Evolutionary conservation across 1,140 invertebrate species (phyloP), one percentile per base, ranked within the genome.

Genomic region (Propsilocerus akamusi): DNA sequence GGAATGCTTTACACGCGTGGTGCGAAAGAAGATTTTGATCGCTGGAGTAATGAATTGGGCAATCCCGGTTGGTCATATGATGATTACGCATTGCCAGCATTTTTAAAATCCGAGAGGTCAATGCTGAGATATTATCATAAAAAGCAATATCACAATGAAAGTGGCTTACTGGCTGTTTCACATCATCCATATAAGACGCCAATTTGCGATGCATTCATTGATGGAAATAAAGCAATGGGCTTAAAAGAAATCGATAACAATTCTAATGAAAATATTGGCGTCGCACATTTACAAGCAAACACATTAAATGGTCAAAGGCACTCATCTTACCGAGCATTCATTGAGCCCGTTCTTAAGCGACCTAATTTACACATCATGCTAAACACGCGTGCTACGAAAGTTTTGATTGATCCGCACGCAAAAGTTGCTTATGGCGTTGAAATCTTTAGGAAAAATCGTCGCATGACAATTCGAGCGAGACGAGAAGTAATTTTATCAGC

Each of bases 1-100:
- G 86, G 78, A 48, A 88, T 92, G 84, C 80, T 89, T n/a, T 91
- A 92, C 61, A 80, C 86, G 1, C 71, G 90, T 28, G 90, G 89
- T 0, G 78, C 86, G 66, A 71, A 71, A 3, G 62, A 63, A 11
- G 84, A 90, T 56, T 90, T 81, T 64, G 79, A 90, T 60, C 60
- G 73, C 20, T 89, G 86, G 76, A 80, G 76, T 2, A 68, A 68
- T 28, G 67, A 67, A 3, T 69, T 74, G 6, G 83, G 83, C 0
- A 78, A 78, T 54, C 61, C 64, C 10, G 81, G 81, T 30, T 79
- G 77, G 86, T 77, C 77, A 17, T 97, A 87, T 61, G 91, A 84
- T 58, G 66, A 74, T 5, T 77, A 84, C 2, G 71, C 84, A 0
- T 59, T 83, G 5, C 78, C 76, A 0, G 85, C 82, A 58, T 86